Evolutionary conservation across 2,797 vertebrate species (phyloP), one percentile per base, ranked within the genome.

Genomic region (Semotilus atromaculatus): DNA sequence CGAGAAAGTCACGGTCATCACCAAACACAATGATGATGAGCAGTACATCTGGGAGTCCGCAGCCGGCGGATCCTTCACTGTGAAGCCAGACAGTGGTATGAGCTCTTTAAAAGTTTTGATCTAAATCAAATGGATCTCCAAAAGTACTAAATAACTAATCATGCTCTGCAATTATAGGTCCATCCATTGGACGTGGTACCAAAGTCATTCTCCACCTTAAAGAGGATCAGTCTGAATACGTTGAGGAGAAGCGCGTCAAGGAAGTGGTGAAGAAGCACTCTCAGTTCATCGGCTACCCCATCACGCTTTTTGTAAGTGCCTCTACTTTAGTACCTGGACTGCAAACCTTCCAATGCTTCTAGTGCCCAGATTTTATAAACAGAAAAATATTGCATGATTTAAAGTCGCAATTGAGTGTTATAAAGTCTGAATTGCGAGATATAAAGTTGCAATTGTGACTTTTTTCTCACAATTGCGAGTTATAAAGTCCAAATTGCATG

Each of bases 211-310:
- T 98, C 66, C 96, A 99, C 89, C 94, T 99, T 40, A 99, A 99
- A 82, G 98, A 99, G 80, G 98, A 99, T 89, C 97, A 97, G 29
- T 94, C 93, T 0, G 97, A 98, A 26, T 98, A 98, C 67, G 48
- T 97, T 13, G 97, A 98, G 68, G 97, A 98, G 74, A 89, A 92
- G 14, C 89, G 97, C 0, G 83, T 98, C 75, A 98, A 98, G 89
- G 97, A 98, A 82, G 96, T 98, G 0, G 97, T 98, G 75, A 98
- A 98, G 90, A 98, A 98, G 48, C 97, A 99, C 87, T 99, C 98
- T 0, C 98, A 99, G 92, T 99, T 99, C 86, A 99, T 99, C 0
- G 98, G 98, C 60, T 98, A 98, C 85, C 97, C 97, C 0, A 98
- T 98, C 58, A 98, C 96, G 0, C 95, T 98, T 0, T 97, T 97